Evolutionary conservation across 2,797 vertebrate genomes (phyloP), one percentile per base, ranked within the genome.

Genomic region (Simalia tracyae): DNA sequence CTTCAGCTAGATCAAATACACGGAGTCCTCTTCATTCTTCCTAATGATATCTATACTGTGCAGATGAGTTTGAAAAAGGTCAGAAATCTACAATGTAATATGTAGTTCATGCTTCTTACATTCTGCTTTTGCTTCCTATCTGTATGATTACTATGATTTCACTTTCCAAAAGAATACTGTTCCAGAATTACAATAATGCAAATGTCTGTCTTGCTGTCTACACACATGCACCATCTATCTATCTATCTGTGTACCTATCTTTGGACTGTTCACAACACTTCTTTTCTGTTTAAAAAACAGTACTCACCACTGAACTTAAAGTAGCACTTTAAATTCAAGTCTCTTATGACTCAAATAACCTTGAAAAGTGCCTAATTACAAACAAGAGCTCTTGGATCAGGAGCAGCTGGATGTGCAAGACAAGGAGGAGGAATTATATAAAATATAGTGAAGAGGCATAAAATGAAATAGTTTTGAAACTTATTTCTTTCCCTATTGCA

Each of bases 291-390:
- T 90, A 28, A 85, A 92, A 94, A 92, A 91, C 36, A 84, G 24
- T 81, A 46, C 36, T 60, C 46, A 54, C 46, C 93, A 92, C 64
- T 59, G 87, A 90, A 90, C 94, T 72, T 60, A 90, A 63, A 92
- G 28, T 54, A 94, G 93, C 94, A 89, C 61, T 90, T 87, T 91
- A 11, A 94, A 56, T 76, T 93, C 88, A 89, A 56, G 12, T 84
- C 91, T 92, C 50, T 93, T 36, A 90, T 84, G 93, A 92, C 15
- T 89, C 60, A 92, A 94, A 81, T 14, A 95, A 93, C 90, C 95
- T 94, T 89, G 93, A 92, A 94, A 94, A 92, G 46, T 94, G 64
- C 24, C 91, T 85, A 94, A 94, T 87, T 95, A 93, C 94, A 94
- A 96, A n/a, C 17, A 46, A 60, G 93, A 94, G 93, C 6, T 94